Conservation (phyloP, 2,113 vertebrate genomes). For the Hydropotes inermis region DNA sequence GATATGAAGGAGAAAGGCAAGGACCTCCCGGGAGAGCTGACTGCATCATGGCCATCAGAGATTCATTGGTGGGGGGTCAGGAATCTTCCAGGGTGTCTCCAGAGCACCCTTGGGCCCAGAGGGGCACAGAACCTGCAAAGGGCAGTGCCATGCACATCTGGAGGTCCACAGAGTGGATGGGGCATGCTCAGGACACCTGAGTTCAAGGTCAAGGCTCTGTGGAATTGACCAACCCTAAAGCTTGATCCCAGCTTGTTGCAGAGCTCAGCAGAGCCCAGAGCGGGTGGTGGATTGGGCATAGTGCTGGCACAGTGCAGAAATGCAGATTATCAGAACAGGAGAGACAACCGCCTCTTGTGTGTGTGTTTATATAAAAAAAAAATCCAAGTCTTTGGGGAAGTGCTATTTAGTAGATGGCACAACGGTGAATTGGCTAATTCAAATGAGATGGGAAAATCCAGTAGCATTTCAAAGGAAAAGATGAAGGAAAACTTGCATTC, state of each 20-base stretch:
- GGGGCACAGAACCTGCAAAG: background rate
- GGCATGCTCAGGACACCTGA: rapidly evolving
- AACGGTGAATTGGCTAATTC: rapidly evolving
- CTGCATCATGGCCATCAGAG: rapidly evolving
- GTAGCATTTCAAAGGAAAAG: background rate
- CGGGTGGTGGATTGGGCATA: rapidly evolving
- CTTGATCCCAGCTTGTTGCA: rapidly evolving
- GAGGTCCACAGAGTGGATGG: background rate
- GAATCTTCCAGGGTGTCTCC: no score
- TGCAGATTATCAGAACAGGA: background rate
- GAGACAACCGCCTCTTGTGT: rapidly evolving
- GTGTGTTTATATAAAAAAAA: background rate
- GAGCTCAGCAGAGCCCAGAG: background rate
- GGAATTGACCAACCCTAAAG: rapidly evolving
- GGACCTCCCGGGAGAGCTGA: background rate
- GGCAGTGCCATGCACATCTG: rapidly evolving
- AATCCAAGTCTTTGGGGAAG: background rate
- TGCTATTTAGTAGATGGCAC: no score
- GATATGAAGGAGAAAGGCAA: no score
- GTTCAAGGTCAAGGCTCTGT: background rate
- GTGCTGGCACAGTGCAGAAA: no score
- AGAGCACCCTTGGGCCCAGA: rapidly evolving
- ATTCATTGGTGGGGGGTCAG: rapidly evolving
- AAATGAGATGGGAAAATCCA: background rate
- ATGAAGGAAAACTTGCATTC: rapidly evolving